Base-by-base conservation (phyloP, 2,888 invertebrate species). In the Leptopilina drosophilae region DNA sequence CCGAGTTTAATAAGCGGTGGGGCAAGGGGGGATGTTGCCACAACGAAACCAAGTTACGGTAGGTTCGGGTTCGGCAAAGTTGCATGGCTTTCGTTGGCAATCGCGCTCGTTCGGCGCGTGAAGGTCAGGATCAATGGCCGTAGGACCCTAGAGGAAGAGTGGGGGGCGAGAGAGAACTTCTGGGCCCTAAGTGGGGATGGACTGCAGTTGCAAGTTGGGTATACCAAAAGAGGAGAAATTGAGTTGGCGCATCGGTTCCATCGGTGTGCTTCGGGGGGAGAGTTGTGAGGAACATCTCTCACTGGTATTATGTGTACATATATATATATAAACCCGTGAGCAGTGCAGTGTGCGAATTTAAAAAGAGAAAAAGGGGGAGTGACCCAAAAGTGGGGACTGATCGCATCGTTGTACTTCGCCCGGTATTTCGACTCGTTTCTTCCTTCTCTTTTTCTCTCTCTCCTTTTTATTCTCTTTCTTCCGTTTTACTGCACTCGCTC, bases 61-160 rank as follows among this genome's bases (percentile, higher is more conserved):
- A 90, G 90, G 90, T 88, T 88, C 88, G 88, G 89, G 90, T 91
- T 91, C 88, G 91, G 90, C 89, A 90, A 49, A 90, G 90, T 89
- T 87, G n/a, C n/a, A n/a, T n/a, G 87, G 87, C 88, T 88, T 88
- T 89, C 88, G 88, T 88, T 88, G 87, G 88, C 90, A 88, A 89
- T 90, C 89, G 90, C 89, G 89, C 86, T 89, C 89, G 91, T 91
- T 91, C 89, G 90, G 91, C 91, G 91, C 91, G 91, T 90, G 91
- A 91, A 91, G 91, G 91, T 91, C 91, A 91, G 91, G 91, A 91
- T 91, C 91, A 91, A 91, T 89, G 91, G 90, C 91, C 91, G 90
- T 90, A 90, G 91, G 90, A 89, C 91, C 91, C 90, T 85, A 83
- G 82, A 69, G 59, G 56, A 64, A 53, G 78, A 69, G 77, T 49